Base-by-base conservation (phyloP, 2,888 invertebrate genomes). In the Brachycybe producta region DNA sequence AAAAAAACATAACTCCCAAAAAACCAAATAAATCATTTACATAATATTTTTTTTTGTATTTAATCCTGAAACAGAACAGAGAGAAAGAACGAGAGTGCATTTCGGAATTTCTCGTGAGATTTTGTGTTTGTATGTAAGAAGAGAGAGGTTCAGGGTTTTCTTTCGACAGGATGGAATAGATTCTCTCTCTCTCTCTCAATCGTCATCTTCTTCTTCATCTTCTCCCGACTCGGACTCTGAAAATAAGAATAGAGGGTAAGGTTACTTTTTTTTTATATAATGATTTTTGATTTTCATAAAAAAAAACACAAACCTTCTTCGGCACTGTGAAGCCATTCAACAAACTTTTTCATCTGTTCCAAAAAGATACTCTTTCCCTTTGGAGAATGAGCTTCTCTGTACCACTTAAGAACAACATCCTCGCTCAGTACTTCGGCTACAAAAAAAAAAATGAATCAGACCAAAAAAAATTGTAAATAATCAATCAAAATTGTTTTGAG, bases 291-390 rank as follows among this genome's bases (percentile, higher is more conserved):
- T 45, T 15, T 35, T 44, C 11, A 44, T 8, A 23, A 19, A 17
- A 13, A 17, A 19, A 32, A 15, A 46, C n/a, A 19, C 35, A 13
- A 60, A 70, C 74, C 82, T 70, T 94, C 92, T 70, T 95, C 94
- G 52, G 95, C 94, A 71, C 82, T 92, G 70, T 94, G 86, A 57
- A 95, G 76, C 94, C 94, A 95, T 71, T 95, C 94, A 48, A 94
- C 79, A 67, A 95, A 94, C 73, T 86, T 85, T 72, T 88, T 90
- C 88, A 92, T 94, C 75, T 95, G 94, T 66, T 92, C 92, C 61
- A 94, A 79, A 76, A 95, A 95, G 76, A 92, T 85, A 77, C 88
- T 83, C 75, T 94, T 94, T 61, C 95, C 95, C 73, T 94, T 95
- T 61, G 78, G 74, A 59, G 86, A 86, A 73, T 88, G 91, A 59